Base-by-base conservation (phyloP, 1,140 invertebrate genomes). In the Drosophila ficusphila region DNA sequence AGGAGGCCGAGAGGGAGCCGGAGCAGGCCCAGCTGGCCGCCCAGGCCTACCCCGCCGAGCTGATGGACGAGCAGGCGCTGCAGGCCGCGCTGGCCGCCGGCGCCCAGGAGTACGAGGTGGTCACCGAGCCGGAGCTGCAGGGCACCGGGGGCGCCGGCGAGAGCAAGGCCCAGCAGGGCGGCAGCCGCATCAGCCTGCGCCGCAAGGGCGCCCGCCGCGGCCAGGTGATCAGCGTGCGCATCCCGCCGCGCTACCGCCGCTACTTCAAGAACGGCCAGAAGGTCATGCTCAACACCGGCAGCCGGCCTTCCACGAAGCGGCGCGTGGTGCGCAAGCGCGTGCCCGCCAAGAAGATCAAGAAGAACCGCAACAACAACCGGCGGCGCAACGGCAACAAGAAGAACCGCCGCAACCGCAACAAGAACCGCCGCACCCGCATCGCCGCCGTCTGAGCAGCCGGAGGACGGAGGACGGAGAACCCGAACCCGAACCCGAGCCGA, bases 261-360 rank as follows among this genome's bases (percentile, higher is more conserved):
- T 90, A 90, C 48, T 90, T 90, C 76, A 89, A 90, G 70, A 90
- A 90, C 38, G 89, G 89, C 12, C 89, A 90, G 54, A 86, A 77
- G 46, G 89, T 90, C 16, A 88, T 90, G 81, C 64, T 90, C 12
- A 90, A 90, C 38, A 83, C 85, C 9, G 72, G 70, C 39, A 65
- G 51, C 4, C 69, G 89, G 9, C 74, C 74, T 3, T 29, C n/a
- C n/a, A 36, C 11, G 27, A 89, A 72, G 72, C 83, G 89, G 21
- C 89, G 89, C 11, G 81, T 83, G 1, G 42, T 90, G 3, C 49
- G 77, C 16, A 82, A 68, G 42, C 79, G 79, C 3, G 9, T 64
- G 1, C 82, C 72, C 23, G 65, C 41, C 48, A 82, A 62, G 58
- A 67, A 49, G 49, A 21, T 36, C 29, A 38, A 74, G 33, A 81